Evolutionary conservation across 2,888 invertebrate species (phyloP), one percentile per base, ranked within the genome.

Genomic region (Aporophyla lueneburgensis): DNA sequence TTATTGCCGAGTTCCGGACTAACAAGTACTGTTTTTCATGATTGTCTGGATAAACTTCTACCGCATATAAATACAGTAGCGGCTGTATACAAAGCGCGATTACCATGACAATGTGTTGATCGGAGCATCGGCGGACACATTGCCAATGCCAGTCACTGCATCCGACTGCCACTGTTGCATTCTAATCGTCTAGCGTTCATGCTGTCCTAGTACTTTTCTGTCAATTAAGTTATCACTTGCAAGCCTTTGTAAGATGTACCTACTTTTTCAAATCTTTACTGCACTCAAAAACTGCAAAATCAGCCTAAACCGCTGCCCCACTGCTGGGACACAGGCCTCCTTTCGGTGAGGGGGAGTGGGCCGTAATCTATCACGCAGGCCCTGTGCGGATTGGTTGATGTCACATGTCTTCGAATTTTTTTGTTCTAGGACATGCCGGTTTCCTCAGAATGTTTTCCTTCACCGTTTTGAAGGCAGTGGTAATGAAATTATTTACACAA

Each of bases 141-240:
- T 71, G 85, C 61, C 76, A 75, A 73, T 78, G 76, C n/a, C 81
- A 63, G 70, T 67, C 67, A 33, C 33, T 78, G 81, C 71, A 43
- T 63, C 53, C 78, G 65, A 0, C n/a, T 9, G 16, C 16, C 24
- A 19, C 56, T 27, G 54, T 9, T 40, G 58, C 53, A 65, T 27
- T 56, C 33, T 56, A 56, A 58, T 40, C 62, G 56, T 27, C 67
- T 67, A 24, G 46, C 56, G 9, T 14, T 33, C 10, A 46, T 63
- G 51, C 43, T 46, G 24, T 12, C 49, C 65, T 66, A 51, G 59
- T 78, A 46, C 61, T n/a, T 61, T 21, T 51, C 27, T 16, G 5
- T 27, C 33, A 59, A 46, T 46, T n/a, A 27, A n/a, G 27, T 16
- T 43, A 24, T 40, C 49, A 51, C n/a, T 62, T 49, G n/a, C 19